Conservation (phyloP, 2,797 vertebrate species). For the Acanthornis magna region DNA sequence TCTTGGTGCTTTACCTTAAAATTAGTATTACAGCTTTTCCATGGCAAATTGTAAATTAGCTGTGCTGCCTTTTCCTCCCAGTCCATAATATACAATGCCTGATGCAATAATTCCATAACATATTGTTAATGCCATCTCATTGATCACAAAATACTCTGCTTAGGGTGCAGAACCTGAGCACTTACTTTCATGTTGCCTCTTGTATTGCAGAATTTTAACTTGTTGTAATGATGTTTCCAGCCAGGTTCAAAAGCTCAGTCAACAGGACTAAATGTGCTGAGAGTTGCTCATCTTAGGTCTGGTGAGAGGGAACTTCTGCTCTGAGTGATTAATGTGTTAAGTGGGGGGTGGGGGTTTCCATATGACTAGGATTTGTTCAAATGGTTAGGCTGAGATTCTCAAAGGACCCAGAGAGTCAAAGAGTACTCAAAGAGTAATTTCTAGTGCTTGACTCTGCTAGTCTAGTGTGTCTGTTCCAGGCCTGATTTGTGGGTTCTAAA, state of each 20-base stretch:
- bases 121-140: background rate
- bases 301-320: background rate
- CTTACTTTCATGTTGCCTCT: background rate
- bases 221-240: background rate
- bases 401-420: background rate
- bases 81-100: background rate
- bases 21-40: background rate
- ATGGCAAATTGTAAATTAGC: background rate
- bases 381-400: slow-evolving; percentile 23
- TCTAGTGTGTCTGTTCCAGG: background rate
- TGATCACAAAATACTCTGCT: background rate
- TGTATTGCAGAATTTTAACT: background rate
- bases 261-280: background rate
- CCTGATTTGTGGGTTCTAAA: background rate
- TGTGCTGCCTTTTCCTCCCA: background rate
- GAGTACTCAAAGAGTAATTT: slow-evolving; percentile 22
- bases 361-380: slow-evolving; percentile 36
- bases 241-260: background rate
- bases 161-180: background rate
- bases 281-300: background rate
- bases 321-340: slow-evolving; percentile 2
- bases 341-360: background rate
- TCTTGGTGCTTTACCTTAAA: background rate
- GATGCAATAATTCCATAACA: background rate
- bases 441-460: background rate